Percentiles rank a stretch among this genome's conserved stretches.
These are phyloP conservation scores for Gila orcuttii DNA, from an alignment of 2,113 vertebrate genomes.

Conservation along the genomic window DNA sequence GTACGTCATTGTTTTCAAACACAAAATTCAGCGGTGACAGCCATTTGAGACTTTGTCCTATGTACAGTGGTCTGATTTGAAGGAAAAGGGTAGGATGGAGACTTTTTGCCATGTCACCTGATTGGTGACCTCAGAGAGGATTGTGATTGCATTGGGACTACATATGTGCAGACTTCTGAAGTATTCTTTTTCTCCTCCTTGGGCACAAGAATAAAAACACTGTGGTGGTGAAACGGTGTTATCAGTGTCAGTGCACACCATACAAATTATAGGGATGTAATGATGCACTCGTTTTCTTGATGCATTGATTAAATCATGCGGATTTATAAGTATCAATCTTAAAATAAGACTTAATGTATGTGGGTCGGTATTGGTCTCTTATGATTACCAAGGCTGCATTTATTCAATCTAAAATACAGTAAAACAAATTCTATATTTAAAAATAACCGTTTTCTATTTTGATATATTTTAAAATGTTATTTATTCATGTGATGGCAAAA, in stretches of 20 bases:
- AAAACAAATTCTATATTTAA: too few species aligned
- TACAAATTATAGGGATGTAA: background rate
- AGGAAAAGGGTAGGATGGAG: conserved; percentile 10
- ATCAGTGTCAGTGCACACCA: background rate
- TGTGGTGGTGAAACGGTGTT: background rate
- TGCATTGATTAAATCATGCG: background rate
- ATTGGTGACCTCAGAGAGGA: conserved; percentile 42
- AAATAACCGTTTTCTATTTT: too few species aligned
- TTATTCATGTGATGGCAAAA: too few species aligned
- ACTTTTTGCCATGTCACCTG: conserved; percentile 13
- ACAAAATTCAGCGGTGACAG: conserved; percentile 6
- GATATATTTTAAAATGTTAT: too few species aligned
- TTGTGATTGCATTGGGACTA: background rate
- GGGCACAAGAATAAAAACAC: background rate
- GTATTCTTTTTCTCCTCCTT: background rate
- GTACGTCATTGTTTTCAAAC: conserved; percentile 17
- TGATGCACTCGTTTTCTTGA: background rate
- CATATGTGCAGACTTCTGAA: background rate
- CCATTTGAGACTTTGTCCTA: background rate
- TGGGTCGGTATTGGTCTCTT: background rate
- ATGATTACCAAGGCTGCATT: background rate
- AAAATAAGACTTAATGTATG: background rate
- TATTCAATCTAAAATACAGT: too few species aligned
- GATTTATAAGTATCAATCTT: background rate
- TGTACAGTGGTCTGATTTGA: background rate